Evolutionary conservation across 2,888 invertebrate genomes (phyloP).

Genomic region (Ctena decussata): DNA sequence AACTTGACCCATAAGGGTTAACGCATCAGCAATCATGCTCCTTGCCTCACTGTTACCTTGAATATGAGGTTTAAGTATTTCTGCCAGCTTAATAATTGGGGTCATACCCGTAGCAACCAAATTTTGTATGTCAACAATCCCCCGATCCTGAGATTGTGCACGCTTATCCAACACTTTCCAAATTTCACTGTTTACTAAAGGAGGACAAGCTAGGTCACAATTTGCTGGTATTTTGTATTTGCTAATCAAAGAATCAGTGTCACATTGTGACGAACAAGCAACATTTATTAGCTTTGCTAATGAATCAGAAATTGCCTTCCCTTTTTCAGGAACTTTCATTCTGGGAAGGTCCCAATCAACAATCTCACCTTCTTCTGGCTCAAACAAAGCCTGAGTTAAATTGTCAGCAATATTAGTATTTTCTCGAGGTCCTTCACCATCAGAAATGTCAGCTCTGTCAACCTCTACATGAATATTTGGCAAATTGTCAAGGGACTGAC

Average conservation of each 20-base stretch:
- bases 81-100: slow-evolving; percentile 20
- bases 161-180: slow-evolving; percentile 33
- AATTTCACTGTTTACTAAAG: slow-evolving; percentile 24
- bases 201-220: slow-evolving; percentile 23
- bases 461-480: background rate
- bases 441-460: background rate
- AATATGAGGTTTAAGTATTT: slow-evolving; percentile 13
- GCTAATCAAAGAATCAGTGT: background rate
- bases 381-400: background rate
- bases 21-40: background rate
- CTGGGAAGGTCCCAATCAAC: slow-evolving; percentile 20
- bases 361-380: background rate
- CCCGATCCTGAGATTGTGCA: slow-evolving; percentile 3
- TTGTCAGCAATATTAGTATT: background rate
- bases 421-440: background rate
- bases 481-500: too few relatives aligned
- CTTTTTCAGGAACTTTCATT: background rate
- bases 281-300: slow-evolving; percentile 8
- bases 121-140: slow-evolving; percentile 16
- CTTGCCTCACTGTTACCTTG: slow-evolving; percentile 6
- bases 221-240: slow-evolving; percentile 28
- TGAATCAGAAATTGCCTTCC: background rate
- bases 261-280: slow-evolving; percentile 15
- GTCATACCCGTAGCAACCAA: slow-evolving; percentile 12
- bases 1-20: slow-evolving; percentile 38